These are phyloP conservation scores for Motacilla alba DNA, from an alignment of 2,113 vertebrate genomes.

Conservation along the genomic window DNA sequence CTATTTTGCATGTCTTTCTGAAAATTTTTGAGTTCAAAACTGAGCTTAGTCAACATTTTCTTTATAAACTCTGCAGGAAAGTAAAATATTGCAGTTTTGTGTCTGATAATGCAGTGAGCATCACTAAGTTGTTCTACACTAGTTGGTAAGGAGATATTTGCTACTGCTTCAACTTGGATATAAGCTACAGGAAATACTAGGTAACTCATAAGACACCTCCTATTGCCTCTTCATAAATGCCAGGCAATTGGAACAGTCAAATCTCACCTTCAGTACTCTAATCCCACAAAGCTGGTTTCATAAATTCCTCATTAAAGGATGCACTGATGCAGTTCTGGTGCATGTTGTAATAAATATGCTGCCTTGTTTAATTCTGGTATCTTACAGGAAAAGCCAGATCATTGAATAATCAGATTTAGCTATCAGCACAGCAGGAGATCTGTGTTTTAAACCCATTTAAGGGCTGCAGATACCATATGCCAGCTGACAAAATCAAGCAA, in stretches of 20 bases:
- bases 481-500: slow-evolving; percentile 62
- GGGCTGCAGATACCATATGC: slow-evolving; percentile 63
- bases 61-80: neutral
- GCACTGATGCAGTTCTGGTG: neutral
- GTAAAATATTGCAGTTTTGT: neutral
- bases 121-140: neutral
- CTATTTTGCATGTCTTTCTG: neutral
- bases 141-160: neutral
- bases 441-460: slow-evolving; percentile 65
- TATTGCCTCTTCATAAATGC: neutral
- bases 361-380: slow-evolving; percentile 58
- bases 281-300: slow-evolving; percentile 28
- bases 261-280: neutral
- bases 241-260: neutral
- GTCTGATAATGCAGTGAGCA: neutral
- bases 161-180: neutral
- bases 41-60: neutral
- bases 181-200: neutral
- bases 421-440: slow-evolving; percentile 65
- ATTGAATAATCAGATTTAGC: slow-evolving; percentile 72
- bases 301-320: slow-evolving; percentile 48
- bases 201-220: neutral
- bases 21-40: neutral
- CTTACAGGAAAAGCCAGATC: slow-evolving; percentile 67
- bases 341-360: slow-evolving; percentile 25